These are phyloP conservation scores for Notothenia coriiceps DNA, from an alignment of 2,113 vertebrate species.

Conservation along the genomic window DNA sequence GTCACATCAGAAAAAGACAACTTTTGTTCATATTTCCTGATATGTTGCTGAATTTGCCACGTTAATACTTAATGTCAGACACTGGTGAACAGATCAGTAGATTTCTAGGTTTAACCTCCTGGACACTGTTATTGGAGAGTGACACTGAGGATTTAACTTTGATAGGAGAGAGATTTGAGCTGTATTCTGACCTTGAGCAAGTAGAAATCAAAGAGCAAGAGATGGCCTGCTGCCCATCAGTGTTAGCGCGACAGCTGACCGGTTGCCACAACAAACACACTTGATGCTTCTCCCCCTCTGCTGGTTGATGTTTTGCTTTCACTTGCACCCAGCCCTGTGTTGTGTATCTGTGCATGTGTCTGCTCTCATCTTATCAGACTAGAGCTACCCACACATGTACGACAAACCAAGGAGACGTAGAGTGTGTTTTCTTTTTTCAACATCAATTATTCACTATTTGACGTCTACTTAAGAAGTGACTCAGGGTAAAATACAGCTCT, in stretches of 20 bases:
- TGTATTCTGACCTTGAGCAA: conserved; percentile 15
- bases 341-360: neutral
- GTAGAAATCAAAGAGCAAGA: neutral
- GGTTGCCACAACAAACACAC: conserved; percentile 74
- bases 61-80: neutral
- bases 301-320: conserved; percentile 17
- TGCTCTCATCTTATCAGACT: conserved; percentile 43
- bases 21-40: neutral
- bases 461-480: conserved; percentile 40
- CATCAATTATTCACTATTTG: conserved; percentile 66
- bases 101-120: neutral
- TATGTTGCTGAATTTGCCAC: neutral
- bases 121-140: neutral
- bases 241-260: conserved; percentile 26
- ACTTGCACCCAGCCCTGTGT: neutral
- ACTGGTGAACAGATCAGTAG: neutral
- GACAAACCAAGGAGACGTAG: conserved; percentile 4
- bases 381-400: conserved; percentile 33
- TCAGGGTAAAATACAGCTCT: conserved; percentile 32
- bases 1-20: neutral
- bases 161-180: neutral
- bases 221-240: conserved; percentile 7
- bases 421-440: conserved; percentile 16
- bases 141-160: neutral
- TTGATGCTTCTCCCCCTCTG: neutral